Evolutionary conservation across 2,888 invertebrate species (phyloP).

Genomic region (Napeogenes sylphis): DNA sequence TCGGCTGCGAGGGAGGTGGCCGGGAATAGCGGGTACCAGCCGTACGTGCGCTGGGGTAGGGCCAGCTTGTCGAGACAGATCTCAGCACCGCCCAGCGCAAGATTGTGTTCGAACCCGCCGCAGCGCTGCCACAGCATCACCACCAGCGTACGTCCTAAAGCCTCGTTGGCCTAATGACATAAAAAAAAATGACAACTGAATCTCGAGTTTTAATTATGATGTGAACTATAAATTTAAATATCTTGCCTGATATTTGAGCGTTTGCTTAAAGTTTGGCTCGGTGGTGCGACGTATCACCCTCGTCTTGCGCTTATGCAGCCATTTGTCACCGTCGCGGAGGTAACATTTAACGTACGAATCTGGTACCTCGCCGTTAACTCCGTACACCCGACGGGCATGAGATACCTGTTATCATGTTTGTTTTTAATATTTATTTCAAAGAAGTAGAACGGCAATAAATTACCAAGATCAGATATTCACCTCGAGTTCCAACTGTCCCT

Average conservation of each 20-base stretch:
- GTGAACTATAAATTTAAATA: not conserved
- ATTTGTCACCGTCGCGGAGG: constrained; percentile 90
- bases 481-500: constrained; percentile 94
- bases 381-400: constrained; percentile 69
- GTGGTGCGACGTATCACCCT: constrained; percentile 87
- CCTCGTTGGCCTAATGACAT: constrained; percentile 79
- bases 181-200: not conserved
- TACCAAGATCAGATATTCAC: constrained; percentile 44
- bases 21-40: constrained; percentile 95
- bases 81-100: constrained; percentile 88
- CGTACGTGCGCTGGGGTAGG: constrained; percentile 87
- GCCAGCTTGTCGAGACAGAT: constrained; percentile 89
- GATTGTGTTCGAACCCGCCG: constrained; percentile 91
- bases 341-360: constrained; percentile 97
- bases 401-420: constrained; percentile 50
- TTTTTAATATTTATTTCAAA: not conserved
- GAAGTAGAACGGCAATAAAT: not conserved
- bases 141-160: constrained; percentile 87
- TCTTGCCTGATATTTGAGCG: constrained; percentile 87
- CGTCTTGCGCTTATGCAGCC: constrained; percentile 95
- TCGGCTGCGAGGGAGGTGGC: constrained; percentile 86
- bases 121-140: constrained; percentile 96
- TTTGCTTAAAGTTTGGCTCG: constrained; percentile 92
- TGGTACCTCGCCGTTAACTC: constrained; percentile 83
- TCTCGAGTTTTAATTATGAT: not conserved